Evolutionary conservation across 2,888 invertebrate species (phyloP).

Genomic region (Ischnura elegans): DNA sequence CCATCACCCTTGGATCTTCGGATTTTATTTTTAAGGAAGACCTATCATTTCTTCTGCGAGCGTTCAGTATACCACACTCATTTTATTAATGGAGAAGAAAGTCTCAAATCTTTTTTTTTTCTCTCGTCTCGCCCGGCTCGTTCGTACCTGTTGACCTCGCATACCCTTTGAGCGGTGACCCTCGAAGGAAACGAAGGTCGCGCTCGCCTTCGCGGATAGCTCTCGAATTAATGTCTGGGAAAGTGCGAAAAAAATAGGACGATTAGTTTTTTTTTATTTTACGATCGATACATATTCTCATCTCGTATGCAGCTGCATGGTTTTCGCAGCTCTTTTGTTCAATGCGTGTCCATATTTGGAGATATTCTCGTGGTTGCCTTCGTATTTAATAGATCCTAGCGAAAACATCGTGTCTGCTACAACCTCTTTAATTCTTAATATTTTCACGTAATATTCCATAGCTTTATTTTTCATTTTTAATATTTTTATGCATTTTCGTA

Average conservation of each 20-base stretch:
- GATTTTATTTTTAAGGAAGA: neutral
- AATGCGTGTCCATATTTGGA: neutral
- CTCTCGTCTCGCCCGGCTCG: neutral
- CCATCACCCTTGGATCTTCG: too few relatives aligned
- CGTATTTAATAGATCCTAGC: neutral
- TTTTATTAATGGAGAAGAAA: neutral
- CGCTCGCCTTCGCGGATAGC: neutral
- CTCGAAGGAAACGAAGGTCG: neutral
- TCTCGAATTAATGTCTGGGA: neutral
- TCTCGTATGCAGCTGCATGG: too few relatives aligned
- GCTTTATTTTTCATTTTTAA: too few relatives aligned
- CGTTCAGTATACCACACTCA: neutral
- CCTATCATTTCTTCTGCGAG: neutral
- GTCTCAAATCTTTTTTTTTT: too few relatives aligned
- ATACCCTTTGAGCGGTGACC: neutral
- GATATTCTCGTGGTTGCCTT: neutral
- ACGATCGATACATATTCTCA: too few relatives aligned
- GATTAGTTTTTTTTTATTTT: neutral
- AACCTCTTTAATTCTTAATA: too few relatives aligned
- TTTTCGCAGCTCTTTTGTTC: too few relatives aligned
- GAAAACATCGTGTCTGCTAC: too few relatives aligned
- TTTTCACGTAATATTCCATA: too few relatives aligned
- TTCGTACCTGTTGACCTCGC: constrained; percentile 30
- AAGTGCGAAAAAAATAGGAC: neutral
- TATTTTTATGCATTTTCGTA: too few relatives aligned